Evolutionary conservation across 2,888 invertebrate species (phyloP).

Genomic region (Labia minor): DNA sequence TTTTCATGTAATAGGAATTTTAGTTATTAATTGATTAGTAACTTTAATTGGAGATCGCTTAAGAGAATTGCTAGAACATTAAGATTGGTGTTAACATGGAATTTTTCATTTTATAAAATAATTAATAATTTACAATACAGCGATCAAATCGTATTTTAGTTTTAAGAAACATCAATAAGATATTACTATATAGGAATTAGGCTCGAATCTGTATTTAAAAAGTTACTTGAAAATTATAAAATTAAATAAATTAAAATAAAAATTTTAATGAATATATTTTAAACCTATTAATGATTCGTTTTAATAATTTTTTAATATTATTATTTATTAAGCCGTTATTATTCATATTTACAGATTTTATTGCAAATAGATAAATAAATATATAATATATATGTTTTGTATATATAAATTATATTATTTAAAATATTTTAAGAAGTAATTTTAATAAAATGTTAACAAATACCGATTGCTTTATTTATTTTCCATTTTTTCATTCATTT

Average conservation of each 20-base stretch:
- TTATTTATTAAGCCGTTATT: neutral
- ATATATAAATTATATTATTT: neutral
- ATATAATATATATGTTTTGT: neutral
- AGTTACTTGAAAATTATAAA: too few species aligned
- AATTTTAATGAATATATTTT: neutral
- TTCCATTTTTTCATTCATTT: neutral
- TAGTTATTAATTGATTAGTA: neutral
- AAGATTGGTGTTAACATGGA: neutral
- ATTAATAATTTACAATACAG: neutral
- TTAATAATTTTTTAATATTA: neutral
- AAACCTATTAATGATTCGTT: neutral
- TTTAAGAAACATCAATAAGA: neutral
- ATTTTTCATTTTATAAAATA: neutral
- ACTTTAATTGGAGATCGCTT: neutral
- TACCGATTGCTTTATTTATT: neutral
- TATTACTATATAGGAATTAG: neutral
- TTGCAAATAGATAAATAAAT: neutral
- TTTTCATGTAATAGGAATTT: neutral
- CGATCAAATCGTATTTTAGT: neutral
- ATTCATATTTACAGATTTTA: neutral
- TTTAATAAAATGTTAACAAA: neutral
- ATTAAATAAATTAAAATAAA: neutral
- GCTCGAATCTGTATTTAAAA: neutral
- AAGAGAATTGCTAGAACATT: neutral
- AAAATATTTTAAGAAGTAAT: neutral